A percentile compares a stretch with the other conserved stretches of the same genome.
Evolutionary conservation across 2,113 vertebrate species (phyloP).

Genomic region (Scalopus aquaticus): DNA sequence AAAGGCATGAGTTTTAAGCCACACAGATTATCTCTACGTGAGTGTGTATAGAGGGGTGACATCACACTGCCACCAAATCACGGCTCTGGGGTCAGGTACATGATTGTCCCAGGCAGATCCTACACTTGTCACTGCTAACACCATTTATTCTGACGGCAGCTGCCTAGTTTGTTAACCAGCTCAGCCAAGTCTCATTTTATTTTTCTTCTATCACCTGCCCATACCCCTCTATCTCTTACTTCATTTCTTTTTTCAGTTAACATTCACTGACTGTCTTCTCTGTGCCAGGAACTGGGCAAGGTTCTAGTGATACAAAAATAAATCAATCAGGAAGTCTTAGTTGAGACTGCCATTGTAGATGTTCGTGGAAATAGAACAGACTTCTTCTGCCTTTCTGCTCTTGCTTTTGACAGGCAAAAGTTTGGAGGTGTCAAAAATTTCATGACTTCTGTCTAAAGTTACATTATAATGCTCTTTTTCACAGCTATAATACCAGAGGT

Average conservation of each 20-base stretch:
- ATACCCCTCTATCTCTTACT: accelerated
- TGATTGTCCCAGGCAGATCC: neutral
- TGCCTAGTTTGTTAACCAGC: neutral
- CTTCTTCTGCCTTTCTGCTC: neutral
- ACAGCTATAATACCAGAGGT: neutral
- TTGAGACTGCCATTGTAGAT: neutral
- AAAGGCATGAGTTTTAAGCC: neutral
- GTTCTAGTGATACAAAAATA: neutral
- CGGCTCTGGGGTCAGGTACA: neutral
- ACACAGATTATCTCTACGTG: too few species aligned
- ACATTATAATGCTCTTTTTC: neutral
- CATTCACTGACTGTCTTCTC: neutral
- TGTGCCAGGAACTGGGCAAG: neutral
- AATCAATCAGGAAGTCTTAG: neutral
- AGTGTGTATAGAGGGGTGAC: neutral
- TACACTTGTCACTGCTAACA: neutral
- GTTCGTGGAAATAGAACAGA: neutral
- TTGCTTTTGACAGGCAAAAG: neutral
- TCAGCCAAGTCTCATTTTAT: neutral
- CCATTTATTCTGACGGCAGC: neutral
- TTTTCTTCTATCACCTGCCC: neutral
- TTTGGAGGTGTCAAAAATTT: neutral
- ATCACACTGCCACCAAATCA: neutral
- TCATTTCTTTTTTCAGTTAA: neutral
- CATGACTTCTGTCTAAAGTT: neutral